phyloP scores from a whole-genome alignment of 2,888 invertebrate genomes.

The Macrosiphum euphorbiae region DNA sequence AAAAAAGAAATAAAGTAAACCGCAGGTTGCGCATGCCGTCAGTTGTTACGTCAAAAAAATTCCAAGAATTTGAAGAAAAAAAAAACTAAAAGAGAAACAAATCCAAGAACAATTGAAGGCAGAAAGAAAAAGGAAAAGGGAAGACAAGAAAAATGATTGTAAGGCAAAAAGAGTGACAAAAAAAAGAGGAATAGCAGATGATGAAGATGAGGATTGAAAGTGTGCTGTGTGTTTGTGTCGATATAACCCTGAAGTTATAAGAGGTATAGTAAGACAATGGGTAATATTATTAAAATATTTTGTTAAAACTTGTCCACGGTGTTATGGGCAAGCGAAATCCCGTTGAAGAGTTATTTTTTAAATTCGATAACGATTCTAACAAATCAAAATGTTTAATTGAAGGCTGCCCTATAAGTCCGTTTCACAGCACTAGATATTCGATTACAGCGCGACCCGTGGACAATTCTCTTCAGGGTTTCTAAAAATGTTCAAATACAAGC shows the following conservation, averaged over 20 bases:
- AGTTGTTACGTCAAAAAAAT: not conserved
- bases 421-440: too few relatives aligned
- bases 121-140: not conserved
- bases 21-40: not conserved
- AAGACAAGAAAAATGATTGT: not conserved
- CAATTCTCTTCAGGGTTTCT: too few relatives aligned
- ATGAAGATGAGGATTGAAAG: not conserved
- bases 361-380: too few relatives aligned
- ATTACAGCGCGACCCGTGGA: too few relatives aligned
- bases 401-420: too few relatives aligned
- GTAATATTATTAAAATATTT: too few relatives aligned
- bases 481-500: too few relatives aligned
- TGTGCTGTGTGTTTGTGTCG: not conserved
- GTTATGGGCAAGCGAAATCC: too few relatives aligned
- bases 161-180: not conserved
- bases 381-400: too few relatives aligned
- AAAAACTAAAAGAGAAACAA: not conserved
- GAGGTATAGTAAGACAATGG: constrained; percentile 1
- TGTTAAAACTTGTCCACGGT: too few relatives aligned
- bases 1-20: not conserved
- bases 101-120: not conserved
- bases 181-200: not conserved
- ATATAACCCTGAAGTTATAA: not conserved
- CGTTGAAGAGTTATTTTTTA: too few relatives aligned
- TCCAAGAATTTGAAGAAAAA: not conserved